Conservation (phyloP, 1,140 invertebrate genomes). For the Ditylenchus dipsaci region DNA sequence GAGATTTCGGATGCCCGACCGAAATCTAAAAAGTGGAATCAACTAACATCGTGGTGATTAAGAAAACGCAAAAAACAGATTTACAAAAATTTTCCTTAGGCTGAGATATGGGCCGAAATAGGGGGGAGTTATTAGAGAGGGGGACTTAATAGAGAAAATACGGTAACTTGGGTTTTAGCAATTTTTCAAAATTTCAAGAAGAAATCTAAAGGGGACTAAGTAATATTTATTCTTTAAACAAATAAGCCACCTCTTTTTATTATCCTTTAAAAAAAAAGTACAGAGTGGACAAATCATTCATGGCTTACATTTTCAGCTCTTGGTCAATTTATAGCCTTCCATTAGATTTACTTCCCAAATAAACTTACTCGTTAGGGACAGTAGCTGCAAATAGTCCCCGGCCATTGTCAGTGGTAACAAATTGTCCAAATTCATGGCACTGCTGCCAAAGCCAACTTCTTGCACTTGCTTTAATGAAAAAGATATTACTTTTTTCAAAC, state of each 20-base stretch:
- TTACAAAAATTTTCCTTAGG: too few species aligned
- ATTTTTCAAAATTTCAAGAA: too few species aligned
- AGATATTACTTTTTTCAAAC: not conserved
- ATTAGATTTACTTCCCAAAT: too few species aligned
- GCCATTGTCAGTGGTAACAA: not conserved
- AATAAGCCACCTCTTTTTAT: not conserved
- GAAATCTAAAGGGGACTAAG: not conserved
- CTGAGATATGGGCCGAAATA: too few species aligned
- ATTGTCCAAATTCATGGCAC: not conserved
- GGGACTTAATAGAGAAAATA: too few species aligned
- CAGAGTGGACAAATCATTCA: not conserved
- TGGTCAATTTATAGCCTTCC: not conserved
- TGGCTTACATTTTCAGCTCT: not conserved
- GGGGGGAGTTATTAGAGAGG: too few species aligned
- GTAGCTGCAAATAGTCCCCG: not conserved
- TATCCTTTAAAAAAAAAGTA: too few species aligned
- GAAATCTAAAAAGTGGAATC: too few species aligned
- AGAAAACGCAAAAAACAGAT: too few species aligned
- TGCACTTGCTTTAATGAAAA: not conserved
- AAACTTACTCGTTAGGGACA: not conserved
- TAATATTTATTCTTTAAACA: not conserved
- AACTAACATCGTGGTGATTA: too few species aligned
- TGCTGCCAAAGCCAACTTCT: not conserved
- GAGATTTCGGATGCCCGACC: too few species aligned
- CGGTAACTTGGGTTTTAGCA: too few species aligned